Evolutionary conservation across 2,888 invertebrate species (phyloP), one percentile per base, ranked within the genome.

Genomic region (Trissonchulus latispiculum): DNA sequence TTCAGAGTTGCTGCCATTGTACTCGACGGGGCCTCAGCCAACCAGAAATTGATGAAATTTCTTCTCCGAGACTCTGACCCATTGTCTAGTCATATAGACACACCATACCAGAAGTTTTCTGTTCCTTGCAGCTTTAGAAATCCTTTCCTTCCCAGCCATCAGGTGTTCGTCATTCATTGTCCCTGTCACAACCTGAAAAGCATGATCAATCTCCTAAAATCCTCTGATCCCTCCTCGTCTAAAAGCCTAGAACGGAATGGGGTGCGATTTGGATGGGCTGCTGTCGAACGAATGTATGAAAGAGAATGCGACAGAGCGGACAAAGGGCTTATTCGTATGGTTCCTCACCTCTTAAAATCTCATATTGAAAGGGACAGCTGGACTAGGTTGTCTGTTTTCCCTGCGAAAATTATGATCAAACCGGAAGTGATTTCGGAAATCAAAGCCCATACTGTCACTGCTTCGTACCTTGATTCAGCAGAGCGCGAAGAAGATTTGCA

Each of bases 11-110:
- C 36, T 32, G 33, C 8, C 3, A n/a, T 68, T 68, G 33, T 68
- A 35, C n/a, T 68, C 35, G 69, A 68, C 36, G 69, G 69, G 3
- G 69, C 69, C 8, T 36, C 69, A n/a, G 33, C 35, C 35, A 68
- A 68, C 36, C n/a, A 35, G 69, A 33, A 23, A 23, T n/a, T 68
- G 29, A 32, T 68, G 28, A 68, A 68, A 68, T 35, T 18, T 23
- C 15, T 68, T 18, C 2, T 33, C n/a, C 8, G 31, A 33, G n/a
- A 3, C 36, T 32, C 69, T n/a, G 69, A n/a, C 69, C n/a, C 31
- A 15, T 68, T 68, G 2, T 23, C 48, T 15, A 15, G 8, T 8
- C 23, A 48, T 48, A 23, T 8, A 23, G 48, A 8, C 48, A 48
- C n/a, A n/a, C n/a, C n/a, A n/a, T 64, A 32, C 18, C n/a, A 48